Percentiles rank a stretch among this genome's conserved stretches.
These are phyloP conservation scores for Nerophis ophidion DNA, from an alignment of 2,113 vertebrate species.

Conservation along the genomic window DNA sequence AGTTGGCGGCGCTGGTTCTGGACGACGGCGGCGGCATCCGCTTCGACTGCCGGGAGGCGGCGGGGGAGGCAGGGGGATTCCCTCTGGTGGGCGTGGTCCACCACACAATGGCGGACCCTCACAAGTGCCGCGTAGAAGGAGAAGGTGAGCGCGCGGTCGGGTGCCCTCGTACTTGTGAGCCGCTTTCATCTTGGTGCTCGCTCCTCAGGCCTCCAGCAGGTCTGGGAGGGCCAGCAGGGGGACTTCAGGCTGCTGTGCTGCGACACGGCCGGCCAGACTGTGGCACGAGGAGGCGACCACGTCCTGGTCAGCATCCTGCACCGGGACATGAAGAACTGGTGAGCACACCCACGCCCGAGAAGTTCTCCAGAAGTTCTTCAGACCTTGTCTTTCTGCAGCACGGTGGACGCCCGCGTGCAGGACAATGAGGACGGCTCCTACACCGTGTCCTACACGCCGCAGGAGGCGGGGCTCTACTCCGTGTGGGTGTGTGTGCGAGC, in stretches of 20 bases:
- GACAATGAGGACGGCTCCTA: conserved; percentile 85
- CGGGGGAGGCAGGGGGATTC: conserved; percentile 76
- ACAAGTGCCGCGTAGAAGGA: conserved; percentile 78
- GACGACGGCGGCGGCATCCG: conserved; percentile 67
- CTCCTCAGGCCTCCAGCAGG: conserved; percentile 68
- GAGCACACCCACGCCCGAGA: conserved; percentile 12
- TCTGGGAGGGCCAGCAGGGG: conserved; percentile 67
- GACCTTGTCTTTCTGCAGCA: conserved; percentile 49
- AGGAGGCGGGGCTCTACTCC: conserved; percentile 73
- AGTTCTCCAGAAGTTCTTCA: too few relatives aligned
- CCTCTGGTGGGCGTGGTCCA: conserved; percentile 79
- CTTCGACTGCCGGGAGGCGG: conserved; percentile 75
- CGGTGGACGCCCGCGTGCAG: conserved; percentile 66
- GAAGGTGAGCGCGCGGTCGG: conserved; percentile 71
- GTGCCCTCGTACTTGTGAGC: too few relatives aligned
- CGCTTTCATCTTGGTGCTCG: too few relatives aligned
- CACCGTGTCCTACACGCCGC: conserved; percentile 76
- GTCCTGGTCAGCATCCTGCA: conserved; percentile 77
- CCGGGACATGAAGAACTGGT: conserved; percentile 80
- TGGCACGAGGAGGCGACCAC: conserved; percentile 76
- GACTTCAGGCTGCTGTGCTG: conserved; percentile 81
- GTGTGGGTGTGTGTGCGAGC: conserved; percentile 79
- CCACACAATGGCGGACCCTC: conserved; percentile 73
- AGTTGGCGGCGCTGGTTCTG: conserved; percentile 37
- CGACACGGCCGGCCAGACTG: conserved; percentile 69